A percentile compares a stretch with the other conserved stretches of the same genome.
Evolutionary conservation across 2,797 vertebrate genomes (phyloP).

Genomic region (Halcyon badia): DNA sequence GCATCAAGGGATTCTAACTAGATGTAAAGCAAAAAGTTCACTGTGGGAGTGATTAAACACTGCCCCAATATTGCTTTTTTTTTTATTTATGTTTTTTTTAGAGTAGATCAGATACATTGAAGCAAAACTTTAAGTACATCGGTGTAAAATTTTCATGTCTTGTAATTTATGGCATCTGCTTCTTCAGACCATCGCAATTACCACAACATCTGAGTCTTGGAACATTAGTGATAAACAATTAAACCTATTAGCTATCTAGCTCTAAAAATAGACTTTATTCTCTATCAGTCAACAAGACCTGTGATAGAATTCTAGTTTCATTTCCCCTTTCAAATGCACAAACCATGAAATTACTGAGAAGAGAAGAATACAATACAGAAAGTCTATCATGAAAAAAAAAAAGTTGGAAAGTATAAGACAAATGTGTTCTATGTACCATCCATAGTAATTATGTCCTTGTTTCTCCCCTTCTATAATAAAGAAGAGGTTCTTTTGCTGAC

Average conservation of each 20-base stretch:
- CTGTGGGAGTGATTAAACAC: not conserved
- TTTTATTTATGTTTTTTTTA: not conserved
- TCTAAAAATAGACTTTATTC: constrained; percentile 5
- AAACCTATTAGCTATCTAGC: not conserved
- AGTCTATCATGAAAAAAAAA: not conserved
- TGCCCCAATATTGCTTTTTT: not conserved
- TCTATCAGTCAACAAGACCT: constrained; percentile 2
- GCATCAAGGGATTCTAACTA: not conserved
- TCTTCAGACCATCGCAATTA: not conserved
- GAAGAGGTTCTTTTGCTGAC: not conserved
- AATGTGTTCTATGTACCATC: not conserved
- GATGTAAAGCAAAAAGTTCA: not conserved
- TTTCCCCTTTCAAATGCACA: not conserved
- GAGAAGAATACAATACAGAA: not conserved
- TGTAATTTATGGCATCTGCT: not conserved
- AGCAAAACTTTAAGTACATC: not conserved
- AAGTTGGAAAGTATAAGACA: not conserved
- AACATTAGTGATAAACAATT: constrained; percentile 21
- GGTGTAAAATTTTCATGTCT: not conserved
- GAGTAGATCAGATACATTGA: not conserved
- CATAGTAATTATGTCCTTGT: not conserved
- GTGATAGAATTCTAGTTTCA: not conserved
- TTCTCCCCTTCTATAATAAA: not conserved
- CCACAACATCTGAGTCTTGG: not conserved
- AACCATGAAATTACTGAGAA: not conserved